These are phyloP conservation scores for fruit fly (Drosophila melanogaster) DNA, from an alignment of 1,140 invertebrate genomes.

Conservation along the genomic window Release_6_plus_ISO1_MT NT_033779.5:20069501-20070000, in stretches of 20 bases:
- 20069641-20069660: constrained; percentile 47
- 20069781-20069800: constrained; percentile 8
- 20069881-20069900: constrained; percentile 17
- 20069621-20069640: constrained; percentile 52
- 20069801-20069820: not conserved
- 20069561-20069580: constrained; percentile 27
- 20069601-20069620: constrained; percentile 18
- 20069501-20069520: constrained; percentile 88
- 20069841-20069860: constrained; percentile 27
- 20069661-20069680: constrained; percentile 20
- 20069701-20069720: constrained; percentile 31
- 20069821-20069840: not conserved
- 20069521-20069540: not conserved
- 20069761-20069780: constrained; percentile 20
- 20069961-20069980: constrained; percentile 3
- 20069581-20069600: constrained; percentile 34
- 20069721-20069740: constrained; percentile 37
- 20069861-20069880: constrained; percentile 27
- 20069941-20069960: not conserved
- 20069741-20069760: constrained; percentile 5
- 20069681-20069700: constrained; percentile 31
- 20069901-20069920: constrained; percentile 8
- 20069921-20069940: constrained; percentile 16
- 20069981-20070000: not conserved
- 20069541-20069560: not conserved